phyloP scores from a whole-genome alignment of 2,888 invertebrate species.

The Plemyria rubiginata region DNA sequence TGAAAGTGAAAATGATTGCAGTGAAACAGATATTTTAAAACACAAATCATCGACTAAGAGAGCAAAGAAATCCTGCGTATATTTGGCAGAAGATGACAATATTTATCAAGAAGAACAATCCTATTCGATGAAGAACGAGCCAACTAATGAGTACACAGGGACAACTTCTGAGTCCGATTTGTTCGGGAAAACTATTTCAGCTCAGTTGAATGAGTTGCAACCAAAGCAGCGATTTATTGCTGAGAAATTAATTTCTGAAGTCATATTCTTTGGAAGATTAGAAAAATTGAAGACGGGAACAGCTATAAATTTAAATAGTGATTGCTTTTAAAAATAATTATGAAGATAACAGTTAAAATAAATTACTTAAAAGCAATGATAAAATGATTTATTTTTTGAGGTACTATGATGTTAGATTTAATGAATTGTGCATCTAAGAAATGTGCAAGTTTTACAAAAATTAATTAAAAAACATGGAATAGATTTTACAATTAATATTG shows the following conservation, averaged over 20 bases:
- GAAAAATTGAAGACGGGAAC: conserved; percentile 45
- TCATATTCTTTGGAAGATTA: conserved; percentile 53
- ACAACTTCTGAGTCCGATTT: conserved; percentile 18
- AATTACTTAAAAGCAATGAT: too few species aligned
- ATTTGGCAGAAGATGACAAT: conserved; percentile 10
- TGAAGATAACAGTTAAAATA: too few species aligned
- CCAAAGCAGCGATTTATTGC: conserved; percentile 50
- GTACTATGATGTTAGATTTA: too few species aligned
- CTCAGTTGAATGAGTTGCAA: conserved; percentile 48
- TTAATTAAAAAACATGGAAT: too few species aligned
- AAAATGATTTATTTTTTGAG: too few species aligned
- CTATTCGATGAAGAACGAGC: conserved; percentile 16
- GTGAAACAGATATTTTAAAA: not conserved
- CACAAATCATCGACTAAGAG: conserved; percentile 11
- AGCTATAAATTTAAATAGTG: conserved; percentile 17
- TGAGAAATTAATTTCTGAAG: conserved; percentile 58
- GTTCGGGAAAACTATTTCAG: conserved; percentile 46
- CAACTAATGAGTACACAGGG: not conserved
- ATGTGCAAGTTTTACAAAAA: too few species aligned
- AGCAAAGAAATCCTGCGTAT: conserved; percentile 12
- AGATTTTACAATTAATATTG: too few species aligned
- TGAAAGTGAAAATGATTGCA: conserved; percentile 11
- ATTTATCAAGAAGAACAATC: conserved; percentile 6
- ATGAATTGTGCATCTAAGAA: too few species aligned
- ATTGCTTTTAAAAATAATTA: not conserved